Conservation (phyloP, 1,140 invertebrate species). For the Dinoponera quadriceps region DNA sequence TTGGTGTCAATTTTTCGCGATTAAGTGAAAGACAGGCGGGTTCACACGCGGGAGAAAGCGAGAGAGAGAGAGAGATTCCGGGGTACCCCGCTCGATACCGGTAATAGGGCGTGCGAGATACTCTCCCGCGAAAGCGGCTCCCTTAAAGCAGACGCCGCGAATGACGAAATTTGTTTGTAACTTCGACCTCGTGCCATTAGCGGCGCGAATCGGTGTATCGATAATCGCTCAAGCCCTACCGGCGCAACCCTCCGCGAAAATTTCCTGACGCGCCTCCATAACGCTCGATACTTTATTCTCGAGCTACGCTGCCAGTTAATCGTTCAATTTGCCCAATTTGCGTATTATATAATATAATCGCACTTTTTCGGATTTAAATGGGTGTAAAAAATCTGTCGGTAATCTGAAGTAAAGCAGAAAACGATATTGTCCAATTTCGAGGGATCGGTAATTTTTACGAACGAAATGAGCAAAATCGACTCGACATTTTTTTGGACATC, state of each 20-base stretch:
- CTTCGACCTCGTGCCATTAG: conserved; percentile 27
- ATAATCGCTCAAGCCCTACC: not conserved
- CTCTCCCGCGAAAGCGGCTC: conserved; percentile 16
- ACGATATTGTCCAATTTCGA: too few relatives aligned
- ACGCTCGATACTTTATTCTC: conserved; percentile 13
- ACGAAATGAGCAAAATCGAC: too few relatives aligned
- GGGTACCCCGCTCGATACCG: conserved; percentile 15
- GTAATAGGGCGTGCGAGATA: conserved; percentile 5
- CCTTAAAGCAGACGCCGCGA: not conserved
- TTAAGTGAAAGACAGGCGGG: conserved; percentile 56
- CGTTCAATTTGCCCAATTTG: conserved; percentile 18
- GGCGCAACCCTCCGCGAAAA: not conserved
- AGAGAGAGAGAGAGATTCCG: not conserved
- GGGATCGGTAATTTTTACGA: too few relatives aligned
- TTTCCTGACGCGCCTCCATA: conserved; percentile 24
- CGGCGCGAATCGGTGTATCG: conserved; percentile 4
- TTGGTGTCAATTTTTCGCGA: conserved; percentile 62
- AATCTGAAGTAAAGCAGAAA: too few relatives aligned
- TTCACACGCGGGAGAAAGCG: conserved; percentile 4
- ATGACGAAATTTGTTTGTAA: conserved; percentile 36
- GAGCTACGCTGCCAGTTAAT: not conserved
- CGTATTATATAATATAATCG: too few relatives aligned
- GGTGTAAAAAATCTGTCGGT: too few relatives aligned
- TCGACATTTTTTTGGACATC: too few relatives aligned
- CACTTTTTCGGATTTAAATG: too few relatives aligned